Evolutionary conservation across 1,140 invertebrate species (phyloP).

Genomic region (Eueides isabella): DNA sequence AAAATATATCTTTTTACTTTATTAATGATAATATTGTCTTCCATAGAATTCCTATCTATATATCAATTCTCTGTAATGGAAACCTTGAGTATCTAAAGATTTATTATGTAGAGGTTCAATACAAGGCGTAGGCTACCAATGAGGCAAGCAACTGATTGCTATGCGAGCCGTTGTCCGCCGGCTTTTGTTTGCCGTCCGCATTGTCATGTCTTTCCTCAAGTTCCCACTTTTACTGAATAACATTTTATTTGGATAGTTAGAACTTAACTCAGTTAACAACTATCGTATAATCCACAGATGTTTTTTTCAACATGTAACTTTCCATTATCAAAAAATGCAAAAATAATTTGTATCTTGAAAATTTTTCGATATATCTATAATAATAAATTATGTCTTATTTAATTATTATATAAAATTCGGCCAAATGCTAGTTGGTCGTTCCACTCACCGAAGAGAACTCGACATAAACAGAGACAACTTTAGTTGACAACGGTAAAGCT

Average conservation of each 20-base stretch:
- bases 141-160: conserved; percentile 60
- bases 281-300: not conserved
- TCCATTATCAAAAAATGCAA: no score
- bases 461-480: no score
- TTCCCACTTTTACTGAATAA: conserved; percentile 63
- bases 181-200: conserved; percentile 65
- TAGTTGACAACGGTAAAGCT: no score
- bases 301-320: not conserved
- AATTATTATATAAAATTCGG: no score
- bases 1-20: not conserved
- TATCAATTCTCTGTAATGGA: not conserved
- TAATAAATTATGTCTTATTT: no score
- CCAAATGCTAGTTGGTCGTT: no score
- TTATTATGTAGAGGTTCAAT: conserved; percentile 28
- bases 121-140: conserved; percentile 44
- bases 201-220: conserved; percentile 56
- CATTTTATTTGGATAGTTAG: conserved; percentile 17
- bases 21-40: no score
- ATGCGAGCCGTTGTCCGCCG: conserved; percentile 61
- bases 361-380: no score
- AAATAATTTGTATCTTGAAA: no score
- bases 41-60: no score
- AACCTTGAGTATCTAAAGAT: conserved; percentile 21
- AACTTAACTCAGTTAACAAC: not conserved
- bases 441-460: no score